Percentiles rank a stretch among this genome's conserved stretches.
Conservation (phyloP, 2,888 invertebrate species). For the Parasteatoda lunata region DNA sequence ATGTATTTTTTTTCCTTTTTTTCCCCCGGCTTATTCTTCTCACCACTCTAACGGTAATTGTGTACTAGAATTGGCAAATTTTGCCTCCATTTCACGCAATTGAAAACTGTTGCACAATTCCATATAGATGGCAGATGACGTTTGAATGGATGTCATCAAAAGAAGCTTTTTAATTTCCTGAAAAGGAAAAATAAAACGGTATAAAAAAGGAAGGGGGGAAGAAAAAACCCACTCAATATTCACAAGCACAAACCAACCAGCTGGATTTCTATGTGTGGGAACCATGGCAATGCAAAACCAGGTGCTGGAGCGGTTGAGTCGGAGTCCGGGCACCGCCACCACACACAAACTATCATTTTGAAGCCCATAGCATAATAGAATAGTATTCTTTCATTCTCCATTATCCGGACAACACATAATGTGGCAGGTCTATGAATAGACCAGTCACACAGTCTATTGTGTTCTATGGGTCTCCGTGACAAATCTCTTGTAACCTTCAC, state of each 20-base stretch:
- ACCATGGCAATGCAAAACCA: conserved; percentile 39
- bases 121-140: background rate
- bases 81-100: conserved; percentile 2
- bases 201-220: background rate
- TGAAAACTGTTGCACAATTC: background rate
- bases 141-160: background rate
- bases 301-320: conserved; percentile 34
- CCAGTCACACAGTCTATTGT: conserved; percentile 61
- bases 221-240: background rate
- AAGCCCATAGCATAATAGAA: conserved; percentile 38
- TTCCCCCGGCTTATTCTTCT: background rate
- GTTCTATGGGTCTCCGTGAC: conserved; percentile 54
- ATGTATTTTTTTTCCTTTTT: too few relatives aligned
- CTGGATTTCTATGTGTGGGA: conserved; percentile 55
- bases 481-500: conserved; percentile 59
- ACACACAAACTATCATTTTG: conserved; percentile 45
- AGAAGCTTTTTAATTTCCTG: background rate
- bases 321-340: conserved; percentile 2
- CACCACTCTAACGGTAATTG: background rate
- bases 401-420: conserved; percentile 65
- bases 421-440: conserved; percentile 60
- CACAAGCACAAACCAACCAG: conserved; percentile 12
- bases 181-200: background rate
- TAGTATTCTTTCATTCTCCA: conserved; percentile 58
- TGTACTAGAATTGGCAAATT: background rate